Base-by-base conservation (phyloP, 2,888 invertebrate species). In the Agrotis segetum region DNA sequence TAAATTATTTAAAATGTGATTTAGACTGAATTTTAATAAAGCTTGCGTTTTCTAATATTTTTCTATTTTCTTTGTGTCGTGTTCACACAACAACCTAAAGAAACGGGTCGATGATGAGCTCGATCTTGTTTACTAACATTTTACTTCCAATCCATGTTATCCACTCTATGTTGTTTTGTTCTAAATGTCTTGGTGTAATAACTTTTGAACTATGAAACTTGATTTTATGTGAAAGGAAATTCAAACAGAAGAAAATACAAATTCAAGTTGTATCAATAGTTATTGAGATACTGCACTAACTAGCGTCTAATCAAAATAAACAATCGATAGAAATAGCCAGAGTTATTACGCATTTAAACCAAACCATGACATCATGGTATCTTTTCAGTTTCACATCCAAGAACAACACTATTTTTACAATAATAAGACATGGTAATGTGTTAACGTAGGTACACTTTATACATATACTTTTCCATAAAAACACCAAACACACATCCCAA, bases 1-100 rank as follows among this genome's bases (percentile, higher is more conserved):
- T 88, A 91, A 88, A 91, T 89, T 92, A 89, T 91, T 90, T 89
- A 85, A 87, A 88, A 90, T 94, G 90, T 95, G 91, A 92, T 92
- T 92, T 94, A 94, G 95, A 96, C 95, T 96, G 94, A 95, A 89
- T 91, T 94, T 92, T 95, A 96, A 96, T 96, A 96, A 96, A 96
- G 96, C 96, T 96, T 96, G 95, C 92, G 89, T 93, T 95, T 95
- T 94, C 92, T 92, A 92, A 91, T 91, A 90, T 82, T 86, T 85
- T 74, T 88, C 88, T 91, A 87, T 91, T 92, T 92, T 93, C 90
- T 92, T 92, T 91, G 90, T 92, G 89, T 88, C 88, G 84, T 89
- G 87, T 89, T 89, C 85, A 83, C 79, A 85, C 87, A 85, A 87
- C 85, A 62, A 84, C 88, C 88, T 87, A 60, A 66, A 74, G 60